A percentile compares a stretch with the other conserved stretches of the same genome.
phyloP scores from a whole-genome alignment of 2,888 invertebrate genomes.

The Resseliella maxima region DNA sequence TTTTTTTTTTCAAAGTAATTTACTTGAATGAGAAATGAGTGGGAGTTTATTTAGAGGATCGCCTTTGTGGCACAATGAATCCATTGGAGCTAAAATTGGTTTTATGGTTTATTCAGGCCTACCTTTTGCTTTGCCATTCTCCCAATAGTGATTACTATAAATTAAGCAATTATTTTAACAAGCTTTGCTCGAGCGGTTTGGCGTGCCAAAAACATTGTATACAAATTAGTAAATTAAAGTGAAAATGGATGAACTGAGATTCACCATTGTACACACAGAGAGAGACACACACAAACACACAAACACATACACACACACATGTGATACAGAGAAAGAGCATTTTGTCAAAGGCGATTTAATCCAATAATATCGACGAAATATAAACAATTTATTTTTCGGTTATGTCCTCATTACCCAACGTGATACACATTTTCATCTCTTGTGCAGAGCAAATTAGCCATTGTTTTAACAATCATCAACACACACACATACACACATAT shows the following conservation, averaged over 20 bases:
- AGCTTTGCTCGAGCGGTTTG: slow-evolving; percentile 1
- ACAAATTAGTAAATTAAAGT: slow-evolving; percentile 35
- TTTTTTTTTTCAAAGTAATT: neutral
- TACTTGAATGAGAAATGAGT: neutral
- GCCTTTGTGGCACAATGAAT: neutral
- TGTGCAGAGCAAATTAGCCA: neutral
- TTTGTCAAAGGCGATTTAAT: slow-evolving; percentile 27
- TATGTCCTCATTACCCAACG: neutral
- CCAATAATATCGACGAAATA: slow-evolving; percentile 48
- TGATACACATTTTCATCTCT: neutral
- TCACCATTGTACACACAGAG: neutral
- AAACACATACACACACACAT: neutral
- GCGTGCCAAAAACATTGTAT: slow-evolving; percentile 10
- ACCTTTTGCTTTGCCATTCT: neutral
- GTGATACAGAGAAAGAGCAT: neutral
- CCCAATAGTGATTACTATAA: slow-evolving; percentile 18
- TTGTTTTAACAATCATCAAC: neutral
- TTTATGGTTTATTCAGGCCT: neutral
- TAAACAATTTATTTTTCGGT: slow-evolving; percentile 48
- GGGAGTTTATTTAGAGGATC: neutral
- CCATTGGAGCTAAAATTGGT: neutral
- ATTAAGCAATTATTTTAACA: slow-evolving; percentile 45
- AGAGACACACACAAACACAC: neutral
- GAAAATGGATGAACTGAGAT: neutral
- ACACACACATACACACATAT: neutral